Percentiles rank a stretch among this genome's conserved stretches.
Evolutionary conservation across 2,797 vertebrate genomes (phyloP).

Genomic region (Momotus momota): DNA sequence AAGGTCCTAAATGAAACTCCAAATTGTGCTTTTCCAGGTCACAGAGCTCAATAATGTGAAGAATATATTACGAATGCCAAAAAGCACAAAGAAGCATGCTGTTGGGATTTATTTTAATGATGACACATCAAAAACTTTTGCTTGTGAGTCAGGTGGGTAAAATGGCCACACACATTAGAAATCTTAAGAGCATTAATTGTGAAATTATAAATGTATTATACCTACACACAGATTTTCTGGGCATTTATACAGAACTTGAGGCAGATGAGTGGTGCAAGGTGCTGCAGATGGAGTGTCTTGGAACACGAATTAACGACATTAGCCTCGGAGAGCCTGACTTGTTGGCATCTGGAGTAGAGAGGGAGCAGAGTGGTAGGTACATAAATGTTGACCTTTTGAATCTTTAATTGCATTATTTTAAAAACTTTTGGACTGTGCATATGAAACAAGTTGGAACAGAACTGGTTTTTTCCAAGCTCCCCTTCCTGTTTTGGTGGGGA

Average conservation of each 20-base stretch:
- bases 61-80: conserved; percentile 79
- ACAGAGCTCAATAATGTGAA: conserved; percentile 85
- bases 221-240: conserved; percentile 49
- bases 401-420: neutral
- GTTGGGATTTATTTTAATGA: conserved; percentile 83
- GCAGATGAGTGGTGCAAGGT: conserved; percentile 89
- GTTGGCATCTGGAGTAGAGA: conserved; percentile 83
- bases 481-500: neutral
- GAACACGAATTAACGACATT: conserved; percentile 79
- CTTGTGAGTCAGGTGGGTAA: conserved; percentile 86
- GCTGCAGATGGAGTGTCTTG: conserved; percentile 84
- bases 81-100: conserved; percentile 84
- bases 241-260: conserved; percentile 80
- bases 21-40: conserved; percentile 73
- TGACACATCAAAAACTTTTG: conserved; percentile 84
- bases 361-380: conserved; percentile 85
- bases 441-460: neutral
- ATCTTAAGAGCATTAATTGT: neutral
- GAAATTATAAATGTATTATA: neutral
- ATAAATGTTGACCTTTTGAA: neutral
- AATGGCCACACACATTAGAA: neutral
- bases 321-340: conserved; percentile 86
- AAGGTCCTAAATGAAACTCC: neutral
- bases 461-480: neutral
- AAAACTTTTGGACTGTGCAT: neutral